phyloP scores from a whole-genome alignment of 2,113 vertebrate genomes.

The Nipponia nippon region DNA sequence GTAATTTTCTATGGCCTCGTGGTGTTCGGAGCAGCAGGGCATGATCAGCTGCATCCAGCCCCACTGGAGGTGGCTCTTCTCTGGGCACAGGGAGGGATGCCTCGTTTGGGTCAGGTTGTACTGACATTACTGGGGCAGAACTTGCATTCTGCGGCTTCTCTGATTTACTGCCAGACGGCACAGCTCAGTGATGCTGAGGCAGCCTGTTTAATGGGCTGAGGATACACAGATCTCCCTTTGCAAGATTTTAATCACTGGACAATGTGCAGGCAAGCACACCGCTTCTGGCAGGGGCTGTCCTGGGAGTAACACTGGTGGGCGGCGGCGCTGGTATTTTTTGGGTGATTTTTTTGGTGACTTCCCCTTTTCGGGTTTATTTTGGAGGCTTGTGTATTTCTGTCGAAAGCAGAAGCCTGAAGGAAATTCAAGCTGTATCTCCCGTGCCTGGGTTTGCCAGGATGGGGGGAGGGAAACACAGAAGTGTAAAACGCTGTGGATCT shows the following conservation, averaged over 20 bases:
- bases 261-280: fast-evolving
- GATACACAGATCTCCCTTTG: neutral
- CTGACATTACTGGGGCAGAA: neutral
- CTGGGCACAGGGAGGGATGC: neutral
- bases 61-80: fast-evolving
- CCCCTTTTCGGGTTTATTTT: neutral
- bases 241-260: neutral
- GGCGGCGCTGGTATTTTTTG: fast-evolving
- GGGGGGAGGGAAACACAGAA: neutral
- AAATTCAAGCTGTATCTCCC: neutral
- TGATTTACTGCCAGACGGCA: neutral
- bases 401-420: neutral
- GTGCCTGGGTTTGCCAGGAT: neutral
- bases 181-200: neutral
- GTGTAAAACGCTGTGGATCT: neutral
- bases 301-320: fast-evolving
- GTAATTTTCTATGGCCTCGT: fast-evolving
- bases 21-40: neutral
- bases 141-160: neutral
- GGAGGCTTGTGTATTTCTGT: neutral
- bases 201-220: neutral
- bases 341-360: neutral
- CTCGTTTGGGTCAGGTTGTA: neutral
- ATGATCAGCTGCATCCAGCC: neutral
- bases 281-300: neutral